Evolutionary conservation across 2,113 vertebrate species (phyloP), one percentile per base, ranked within the genome.

Genomic region (Spermophilus dauricus): DNA sequence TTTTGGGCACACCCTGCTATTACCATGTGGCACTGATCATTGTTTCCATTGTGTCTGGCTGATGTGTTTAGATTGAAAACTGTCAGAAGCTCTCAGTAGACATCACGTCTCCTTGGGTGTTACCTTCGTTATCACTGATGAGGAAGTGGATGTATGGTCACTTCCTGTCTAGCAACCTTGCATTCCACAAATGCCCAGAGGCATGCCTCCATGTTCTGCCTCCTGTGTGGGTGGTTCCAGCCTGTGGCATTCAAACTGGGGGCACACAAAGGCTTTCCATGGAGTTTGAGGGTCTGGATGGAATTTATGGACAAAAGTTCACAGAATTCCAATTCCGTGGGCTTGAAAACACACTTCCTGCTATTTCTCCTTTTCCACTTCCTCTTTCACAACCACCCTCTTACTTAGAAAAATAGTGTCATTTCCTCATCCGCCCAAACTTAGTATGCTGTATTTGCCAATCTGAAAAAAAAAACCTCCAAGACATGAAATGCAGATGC

Each of bases 361-460:
- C 75, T 76, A 65, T 77, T 89, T 89, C 58, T 89, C n/a, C 73
- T 83, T 78, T 94, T 53, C 28, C 22, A 73, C 20, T 53, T 93
- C 30, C 28, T 32, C 45, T 42, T 83, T 51, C 51, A 89, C 73
- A 90, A 70, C 3, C 84, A 24, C 14, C 12, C 56, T 63, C 12
- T 75, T 85, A 81, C 34, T 86, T 76, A 85, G 73, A 86, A 42
- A 84, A 51, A 51, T 34, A 89, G 51, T 39, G 32, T 12, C 45
- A 11, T 30, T 77, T 18, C 28, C 48, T 65, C 8, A n/a, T 72
- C 18, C 1, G 39, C 39, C 26, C 9, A 30, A 73, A 72, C 94
- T 39, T 63, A 91, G 56, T 76, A 58, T 42, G 30, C 34, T 67
- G 4, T 53, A 67, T 86, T 94, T 61, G 39, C n/a, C 58, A 76